Evolutionary conservation across 2,797 vertebrate genomes (phyloP), one percentile per base, ranked within the genome.

Genomic region (Perodicticus potto): DNA sequence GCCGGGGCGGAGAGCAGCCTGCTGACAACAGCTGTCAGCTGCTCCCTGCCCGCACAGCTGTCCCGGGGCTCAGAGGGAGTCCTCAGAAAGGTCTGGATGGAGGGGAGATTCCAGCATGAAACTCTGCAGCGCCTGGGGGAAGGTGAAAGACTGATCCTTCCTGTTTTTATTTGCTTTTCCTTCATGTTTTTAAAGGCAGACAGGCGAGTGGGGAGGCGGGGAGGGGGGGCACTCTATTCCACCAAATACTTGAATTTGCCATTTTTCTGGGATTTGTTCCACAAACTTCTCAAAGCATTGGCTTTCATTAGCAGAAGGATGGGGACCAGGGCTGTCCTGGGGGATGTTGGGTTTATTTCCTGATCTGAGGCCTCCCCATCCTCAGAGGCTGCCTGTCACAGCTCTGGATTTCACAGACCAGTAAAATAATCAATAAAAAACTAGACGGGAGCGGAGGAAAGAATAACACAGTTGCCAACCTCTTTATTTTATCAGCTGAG

Each of bases 161-260:
- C 25, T 19, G 10, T 19, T 25, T 59, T 57, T 45, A 37, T 59
- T 57, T 45, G n/a, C 49, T 49, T 49, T 49, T 61, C n/a, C 22
- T 40, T 29, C 5, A 20, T 19, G 10, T 14, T 25, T 61, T 57
- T 45, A 37, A 86, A 22, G 40, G 17, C 0, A 0, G n/a, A 34
- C 32, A 34, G n/a, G 32, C 1, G 3, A 16, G 49, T 53, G 49
- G 14, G 49, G 49, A 49, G 13, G 49, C n/a, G 49, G 3, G 43
- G 43, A 9, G 6, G 49, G 13, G 13, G 49, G 14, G 49, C 49
- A 59, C 65, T 78, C 32, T 27, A 5, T 6, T 23, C 49, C 53
- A n/a, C 1, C 2, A 27, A 63, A 34, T 2, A 5, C 19, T 55
- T 3, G 40, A 55, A 63, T 29, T 25, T 34, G 3, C 16, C 27